phyloP scores from a whole-genome alignment of 1,140 invertebrate species.

The Bombus waltoni region DNA sequence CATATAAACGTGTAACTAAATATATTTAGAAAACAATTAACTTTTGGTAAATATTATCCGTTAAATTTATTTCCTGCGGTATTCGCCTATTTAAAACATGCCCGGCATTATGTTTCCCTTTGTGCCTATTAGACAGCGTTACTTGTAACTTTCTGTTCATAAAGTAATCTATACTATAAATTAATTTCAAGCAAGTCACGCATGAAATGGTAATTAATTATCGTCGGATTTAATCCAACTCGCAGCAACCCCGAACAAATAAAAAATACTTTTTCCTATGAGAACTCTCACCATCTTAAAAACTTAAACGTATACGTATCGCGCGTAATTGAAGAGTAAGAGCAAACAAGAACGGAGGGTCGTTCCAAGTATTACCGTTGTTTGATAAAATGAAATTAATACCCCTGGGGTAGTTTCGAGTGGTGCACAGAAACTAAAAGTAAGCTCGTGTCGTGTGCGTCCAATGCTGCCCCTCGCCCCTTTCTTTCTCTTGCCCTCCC shows the following conservation, averaged over 20 bases:
- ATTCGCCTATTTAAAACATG: not conserved
- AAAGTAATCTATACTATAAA: not conserved
- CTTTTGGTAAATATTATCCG: not conserved
- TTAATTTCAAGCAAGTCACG: not conserved
- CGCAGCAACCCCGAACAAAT: too few relatives aligned
- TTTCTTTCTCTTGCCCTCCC: not conserved
- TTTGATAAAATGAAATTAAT: conserved; percentile 75
- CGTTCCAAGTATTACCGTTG: conserved; percentile 29
- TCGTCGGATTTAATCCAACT: not conserved
- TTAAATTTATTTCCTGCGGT: not conserved
- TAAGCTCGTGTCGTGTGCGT: conserved; percentile 62
- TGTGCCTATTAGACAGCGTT: not conserved
- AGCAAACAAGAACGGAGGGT: conserved; percentile 53
- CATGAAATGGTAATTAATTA: not conserved
- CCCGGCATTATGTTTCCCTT: not conserved
- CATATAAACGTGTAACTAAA: not conserved
- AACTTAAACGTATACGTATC: not conserved
- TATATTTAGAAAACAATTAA: not conserved
- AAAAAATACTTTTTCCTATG: not conserved
- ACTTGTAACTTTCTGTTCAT: too few relatives aligned
- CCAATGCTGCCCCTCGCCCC: not conserved
- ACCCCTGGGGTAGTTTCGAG: conserved; percentile 67
- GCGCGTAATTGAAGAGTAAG: not conserved
- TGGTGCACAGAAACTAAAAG: conserved; percentile 44
- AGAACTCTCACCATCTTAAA: not conserved